Conservation (phyloP, 2,113 vertebrate species). For the Phrynosoma blainvillii region DNA sequence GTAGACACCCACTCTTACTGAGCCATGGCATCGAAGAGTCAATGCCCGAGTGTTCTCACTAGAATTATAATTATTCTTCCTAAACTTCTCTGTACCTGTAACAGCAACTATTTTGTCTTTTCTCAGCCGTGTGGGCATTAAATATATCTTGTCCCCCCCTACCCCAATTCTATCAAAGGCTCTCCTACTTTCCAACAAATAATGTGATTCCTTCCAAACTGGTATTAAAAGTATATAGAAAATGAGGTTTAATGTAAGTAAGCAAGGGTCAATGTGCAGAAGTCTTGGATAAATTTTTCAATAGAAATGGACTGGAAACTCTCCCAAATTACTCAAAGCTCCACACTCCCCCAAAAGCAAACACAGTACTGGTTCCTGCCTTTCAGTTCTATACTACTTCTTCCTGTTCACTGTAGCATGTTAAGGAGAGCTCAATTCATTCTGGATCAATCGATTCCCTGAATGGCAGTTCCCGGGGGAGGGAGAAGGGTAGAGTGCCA, state of each 20-base stretch:
- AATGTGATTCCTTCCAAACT: neutral
- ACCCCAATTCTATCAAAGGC: neutral
- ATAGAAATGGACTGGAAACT: neutral
- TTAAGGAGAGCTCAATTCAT: fast-evolving
- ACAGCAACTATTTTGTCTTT: neutral
- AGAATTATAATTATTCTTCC: neutral
- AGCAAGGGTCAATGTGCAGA: neutral
- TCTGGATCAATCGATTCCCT: fast-evolving
- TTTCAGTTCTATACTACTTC: neutral
- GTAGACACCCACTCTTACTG: neutral
- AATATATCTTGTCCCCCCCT: neutral
- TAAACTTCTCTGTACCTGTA: neutral
- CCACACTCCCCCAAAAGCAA: neutral
- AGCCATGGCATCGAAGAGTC: neutral
- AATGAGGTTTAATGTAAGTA: neutral
- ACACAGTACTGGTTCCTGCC: neutral
- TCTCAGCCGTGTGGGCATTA: neutral
- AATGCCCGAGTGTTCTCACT: neutral
- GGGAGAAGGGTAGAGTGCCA: neutral
- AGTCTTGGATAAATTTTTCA: neutral
- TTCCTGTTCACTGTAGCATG: neutral
- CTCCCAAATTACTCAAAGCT: neutral
- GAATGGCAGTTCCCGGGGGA: fast-evolving
- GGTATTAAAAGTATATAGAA: slow-evolving; percentile 4
- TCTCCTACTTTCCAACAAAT: slow-evolving; percentile 9